These are phyloP conservation scores for Brachionus rotundiformis DNA, from an alignment of 1,140 invertebrate genomes.

Conservation along the genomic window DNA sequence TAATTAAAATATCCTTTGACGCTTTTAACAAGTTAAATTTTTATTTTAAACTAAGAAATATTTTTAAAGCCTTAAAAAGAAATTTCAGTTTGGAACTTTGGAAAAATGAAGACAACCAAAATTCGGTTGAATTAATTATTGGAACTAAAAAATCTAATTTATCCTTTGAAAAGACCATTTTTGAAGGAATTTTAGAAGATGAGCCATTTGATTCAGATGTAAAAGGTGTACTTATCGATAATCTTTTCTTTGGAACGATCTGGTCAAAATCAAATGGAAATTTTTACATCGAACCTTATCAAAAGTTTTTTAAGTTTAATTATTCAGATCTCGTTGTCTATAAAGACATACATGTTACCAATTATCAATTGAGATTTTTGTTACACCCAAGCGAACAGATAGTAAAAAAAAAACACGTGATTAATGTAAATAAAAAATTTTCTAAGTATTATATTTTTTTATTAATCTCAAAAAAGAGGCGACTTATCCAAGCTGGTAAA, in stretches of 20 bases:
- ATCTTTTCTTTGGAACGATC: conserved; percentile 12
- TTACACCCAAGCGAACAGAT: not conserved
- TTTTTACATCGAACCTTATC: not conserved
- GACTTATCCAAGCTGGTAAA: no score
- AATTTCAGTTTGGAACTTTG: not conserved
- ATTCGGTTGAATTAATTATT: not conserved
- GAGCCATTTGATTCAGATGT: not conserved
- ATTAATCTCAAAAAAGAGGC: no score
- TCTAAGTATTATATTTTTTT: no score
- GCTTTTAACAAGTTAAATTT: not conserved
- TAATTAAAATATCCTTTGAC: not conserved
- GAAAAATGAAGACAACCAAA: not conserved
- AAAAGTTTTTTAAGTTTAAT: not conserved
- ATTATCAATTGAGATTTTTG: not conserved
- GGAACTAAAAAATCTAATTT: not conserved
- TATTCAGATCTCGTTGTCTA: not conserved
- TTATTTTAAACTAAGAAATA: not conserved
- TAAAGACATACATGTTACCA: not conserved
- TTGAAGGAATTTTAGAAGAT: not conserved
- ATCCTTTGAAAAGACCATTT: not conserved
- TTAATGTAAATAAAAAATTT: no score
- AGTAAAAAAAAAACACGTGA: not conserved
- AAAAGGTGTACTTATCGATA: not conserved
- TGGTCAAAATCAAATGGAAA: not conserved
- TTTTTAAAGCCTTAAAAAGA: not conserved